Base-by-base conservation (phyloP, 2,888 invertebrate species). In the Amiota mariae region DNA sequence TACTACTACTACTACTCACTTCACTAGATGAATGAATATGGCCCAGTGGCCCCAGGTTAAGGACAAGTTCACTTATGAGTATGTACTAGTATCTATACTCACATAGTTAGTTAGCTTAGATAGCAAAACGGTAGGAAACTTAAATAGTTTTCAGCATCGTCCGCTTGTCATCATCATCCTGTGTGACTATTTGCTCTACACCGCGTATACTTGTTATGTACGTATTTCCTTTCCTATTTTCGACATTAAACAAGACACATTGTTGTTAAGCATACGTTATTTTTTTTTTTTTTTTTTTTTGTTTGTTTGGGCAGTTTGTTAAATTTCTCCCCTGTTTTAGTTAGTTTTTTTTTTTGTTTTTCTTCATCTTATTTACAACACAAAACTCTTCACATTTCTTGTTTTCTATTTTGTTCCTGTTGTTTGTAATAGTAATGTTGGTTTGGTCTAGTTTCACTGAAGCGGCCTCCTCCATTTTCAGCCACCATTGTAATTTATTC, bases 401-500 rank as follows among this genome's bases (percentile, higher is more conserved):
- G 12, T 46, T 63, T 63, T 47, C 6, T 0, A 36, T 36, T 36
- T 36, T 36, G 20, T 61, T 61, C 9, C 13, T 61, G 18, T 11
- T 61, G 20, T 20, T 20, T 61, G 8, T 61, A 1, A 1, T 63
- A n/a, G n/a, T n/a, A n/a, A 63, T 46, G 8, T 46, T 46, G 20
- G 9, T 63, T 46, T 46, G 47, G 13, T 24, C 11, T 46, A 46
- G 59, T 20, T 59, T n/a, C 12, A 54, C 54, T 54, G 54, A n/a
- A n/a, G 54, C n/a, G n/a, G n/a, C 13, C 54, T 54, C 54, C 13
- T 54, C 54, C 54, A 54, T 54, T 12, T n/a, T 46, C 63, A 11
- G n/a, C 12, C 51, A 18, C 51, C 36, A 68, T 54, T 24, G 47
- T 68, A 83, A 85, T 84, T 84, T 84, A 84, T 84, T 83, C 83